Evolutionary conservation across 2,113 vertebrate genomes (phyloP).

Genomic region (Chloropsis hardwickii): DNA sequence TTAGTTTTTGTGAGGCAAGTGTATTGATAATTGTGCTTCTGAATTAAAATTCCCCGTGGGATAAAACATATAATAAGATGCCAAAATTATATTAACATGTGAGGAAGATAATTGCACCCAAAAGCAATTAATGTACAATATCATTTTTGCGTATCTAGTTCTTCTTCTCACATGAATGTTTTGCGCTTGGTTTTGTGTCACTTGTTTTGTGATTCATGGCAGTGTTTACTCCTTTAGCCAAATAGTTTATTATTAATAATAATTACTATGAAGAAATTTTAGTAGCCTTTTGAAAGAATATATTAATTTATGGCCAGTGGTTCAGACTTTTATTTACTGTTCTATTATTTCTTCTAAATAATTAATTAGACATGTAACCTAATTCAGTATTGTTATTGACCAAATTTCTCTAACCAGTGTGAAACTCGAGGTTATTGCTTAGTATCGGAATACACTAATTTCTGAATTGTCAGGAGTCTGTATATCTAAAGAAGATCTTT

Average conservation of each 20-base stretch:
- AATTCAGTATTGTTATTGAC: not conserved
- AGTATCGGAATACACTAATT: not conserved
- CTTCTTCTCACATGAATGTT: not conserved
- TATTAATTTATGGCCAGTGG: not conserved
- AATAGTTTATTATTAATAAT: conserved; percentile 7
- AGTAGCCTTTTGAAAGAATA: not conserved
- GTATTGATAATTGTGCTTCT: conserved; percentile 3
- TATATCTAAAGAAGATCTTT: not conserved
- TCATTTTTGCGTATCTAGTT: not conserved
- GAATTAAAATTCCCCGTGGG: conserved; percentile 29
- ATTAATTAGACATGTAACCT: not conserved
- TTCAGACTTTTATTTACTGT: not conserved
- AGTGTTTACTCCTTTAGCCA: not conserved
- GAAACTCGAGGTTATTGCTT: not conserved
- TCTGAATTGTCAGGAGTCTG: not conserved
- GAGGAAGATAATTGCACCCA: conserved; percentile 47
- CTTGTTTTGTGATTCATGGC: not conserved
- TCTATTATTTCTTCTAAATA: not conserved
- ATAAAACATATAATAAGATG: conserved; percentile 32
- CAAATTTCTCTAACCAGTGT: not conserved
- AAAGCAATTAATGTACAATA: conserved; percentile 5
- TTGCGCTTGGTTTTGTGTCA: conserved; percentile 21
- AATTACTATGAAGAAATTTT: not conserved
- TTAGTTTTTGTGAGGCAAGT: not conserved
- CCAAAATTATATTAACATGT: conserved; percentile 21